Evolutionary conservation across 64 coral and sea anemone species (phyloP).

Genomic region (Montipora capricornis): DNA sequence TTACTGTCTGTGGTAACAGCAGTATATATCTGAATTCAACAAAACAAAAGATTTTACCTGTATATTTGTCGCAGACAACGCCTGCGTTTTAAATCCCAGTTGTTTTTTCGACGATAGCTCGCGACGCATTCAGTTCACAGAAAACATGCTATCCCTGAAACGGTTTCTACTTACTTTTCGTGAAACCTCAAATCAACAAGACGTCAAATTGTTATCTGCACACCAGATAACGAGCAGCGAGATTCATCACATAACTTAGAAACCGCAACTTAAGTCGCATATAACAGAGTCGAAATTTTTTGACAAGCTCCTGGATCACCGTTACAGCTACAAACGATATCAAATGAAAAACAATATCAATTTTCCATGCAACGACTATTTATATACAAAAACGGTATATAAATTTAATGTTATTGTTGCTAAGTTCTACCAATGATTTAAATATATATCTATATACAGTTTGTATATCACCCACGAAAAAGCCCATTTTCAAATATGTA

Average conservation of each 20-base stretch:
- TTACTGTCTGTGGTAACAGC: neutral
- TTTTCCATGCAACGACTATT: neutral
- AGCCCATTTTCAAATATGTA: no score
- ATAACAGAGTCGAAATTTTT: neutral
- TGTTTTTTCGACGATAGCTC: neutral
- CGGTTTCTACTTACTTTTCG: neutral
- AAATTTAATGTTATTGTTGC: no score
- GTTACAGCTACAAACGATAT: neutral
- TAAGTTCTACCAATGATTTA: no score
- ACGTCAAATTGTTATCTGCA: neutral
- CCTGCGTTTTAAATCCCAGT: neutral
- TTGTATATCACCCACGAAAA: no score
- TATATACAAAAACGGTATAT: no score
- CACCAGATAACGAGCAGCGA: neutral
- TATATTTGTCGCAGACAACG: neutral
- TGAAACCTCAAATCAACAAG: neutral
- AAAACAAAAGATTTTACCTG: no score
- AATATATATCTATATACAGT: no score
- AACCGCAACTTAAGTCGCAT: neutral
- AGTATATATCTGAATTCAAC: neutral
- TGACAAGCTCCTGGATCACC: neutral
- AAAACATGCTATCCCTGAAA: neutral
- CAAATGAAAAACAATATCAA: neutral
- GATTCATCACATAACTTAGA: neutral
- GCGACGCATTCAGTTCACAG: neutral